Base-by-base conservation (phyloP, 2,113 vertebrate species). In the Gila orcuttii region DNA sequence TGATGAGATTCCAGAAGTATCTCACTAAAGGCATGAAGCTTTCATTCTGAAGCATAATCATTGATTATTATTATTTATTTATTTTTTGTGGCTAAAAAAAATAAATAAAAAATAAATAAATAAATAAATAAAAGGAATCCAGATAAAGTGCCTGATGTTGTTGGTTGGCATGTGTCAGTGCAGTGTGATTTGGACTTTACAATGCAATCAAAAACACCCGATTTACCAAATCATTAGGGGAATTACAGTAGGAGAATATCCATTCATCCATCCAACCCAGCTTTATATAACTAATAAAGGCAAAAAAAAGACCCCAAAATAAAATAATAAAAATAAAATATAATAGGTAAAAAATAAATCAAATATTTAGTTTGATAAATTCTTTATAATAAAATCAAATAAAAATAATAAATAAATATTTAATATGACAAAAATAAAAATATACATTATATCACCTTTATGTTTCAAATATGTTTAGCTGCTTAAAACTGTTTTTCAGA, bases 1-100 rank as follows among this genome's bases (percentile, higher is more conserved):
- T 47, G 71, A 47, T 75, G 71, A 75, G 71, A 47, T 75, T 15
- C 42, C 42, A 25, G 3, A 75, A 75, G 71, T 75, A 47, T 75
- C 23, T 42, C 5, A 75, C 42, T 75, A 75, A 28, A 75, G 42
- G 42, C 42, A 17, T 75, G 2, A 17, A 47, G 42, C 71, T 28
- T 47, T 79, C 57, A 36, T 39, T 21, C 33, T 39, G 52, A 13
- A 8, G 33, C 31, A 23, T 5, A 17, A 10, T 55, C 2, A 8
- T 10, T 77, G 74, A 21, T 21, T n/a, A n/a, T n/a, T n/a, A n/a
- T n/a, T n/a, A n/a, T n/a, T n/a, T n/a, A n/a, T n/a, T 28, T 64
- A 1, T 50, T 15, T 23, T 59, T n/a, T 1, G 2, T 25, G 42
- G 71, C 71, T 3, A 47, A 3, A 13, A 50, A 4, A 50, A 13